Base-by-base conservation (phyloP, 2,797 vertebrate genomes). In the Anguilla megastoma region DNA sequence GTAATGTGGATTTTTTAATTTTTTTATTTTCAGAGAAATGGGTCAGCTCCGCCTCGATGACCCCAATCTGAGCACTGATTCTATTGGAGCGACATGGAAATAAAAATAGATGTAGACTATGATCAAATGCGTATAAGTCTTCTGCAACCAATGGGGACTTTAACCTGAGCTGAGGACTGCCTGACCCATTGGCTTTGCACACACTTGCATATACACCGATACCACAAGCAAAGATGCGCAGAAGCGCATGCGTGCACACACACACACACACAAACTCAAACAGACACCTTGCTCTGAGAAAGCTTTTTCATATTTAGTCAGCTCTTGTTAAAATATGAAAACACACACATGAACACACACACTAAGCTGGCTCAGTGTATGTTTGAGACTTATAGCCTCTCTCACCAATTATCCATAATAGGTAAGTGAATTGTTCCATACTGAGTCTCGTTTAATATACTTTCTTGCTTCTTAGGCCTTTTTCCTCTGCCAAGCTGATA, bases 11-110 rank as follows among this genome's bases (percentile, higher is more conserved):
- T 36, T 48, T n/a, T 21, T 88, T 88, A 21, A 85, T 88, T 86
- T 58, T 91, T 89, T 92, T 83, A 91, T 45, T 88, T 87, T 90
- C 88, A n/a, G 6, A 89, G 93, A 95, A 94, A 87, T 90, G 91
- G 94, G 92, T 93, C 93, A 93, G 90, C 90, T 92, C 91, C 41
- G 8, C 92, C 88, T 88, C 88, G 87, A 90, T 92, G 93, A 93
- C 90, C 91, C 90, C 86, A 87, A 82, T 90, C 88, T 90, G 91
- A 90, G 90, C 90, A 91, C 90, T 89, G 69, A 93, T 92, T 94
- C 88, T 90, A 93, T 91, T 87, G 92, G 52, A 90, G 76, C 86
- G 89, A 90, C 86, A 85, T 21, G 87, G 85, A 89, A 88, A 89
- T 89, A 90, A 90, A 93, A 93, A 89, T 89, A 88, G 63, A 80